Conservation (phyloP, 2,888 invertebrate genomes). For the Charanyca ferruginea region DNA sequence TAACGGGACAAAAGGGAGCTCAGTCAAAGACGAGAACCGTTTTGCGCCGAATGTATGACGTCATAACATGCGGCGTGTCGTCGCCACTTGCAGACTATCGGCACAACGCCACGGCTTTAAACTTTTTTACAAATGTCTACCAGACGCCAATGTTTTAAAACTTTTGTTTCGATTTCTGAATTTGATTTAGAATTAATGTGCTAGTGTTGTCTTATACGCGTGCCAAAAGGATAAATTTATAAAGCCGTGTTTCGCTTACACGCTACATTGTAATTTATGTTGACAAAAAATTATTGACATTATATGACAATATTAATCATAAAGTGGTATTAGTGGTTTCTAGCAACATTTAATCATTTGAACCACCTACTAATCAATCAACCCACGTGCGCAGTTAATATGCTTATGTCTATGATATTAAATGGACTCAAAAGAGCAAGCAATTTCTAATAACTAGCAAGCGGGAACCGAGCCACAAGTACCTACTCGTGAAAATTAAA, state of each 20-base stretch:
- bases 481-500: slow-evolving; percentile 43
- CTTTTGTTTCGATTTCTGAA: slow-evolving; percentile 40
- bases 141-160: slow-evolving; percentile 35
- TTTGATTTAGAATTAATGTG: slow-evolving; percentile 34
- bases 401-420: slow-evolving; percentile 28
- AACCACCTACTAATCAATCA: slow-evolving; percentile 14
- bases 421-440: slow-evolving; percentile 38
- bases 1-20: slow-evolving; percentile 71
- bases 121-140: slow-evolving; percentile 52
- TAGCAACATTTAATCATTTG: slow-evolving; percentile 3
- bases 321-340: not conserved
- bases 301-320: slow-evolving; percentile 1
- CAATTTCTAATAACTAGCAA: slow-evolving; percentile 29
- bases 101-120: slow-evolving; percentile 32
- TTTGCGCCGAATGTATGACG: slow-evolving; percentile 65
- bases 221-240: slow-evolving; percentile 18
- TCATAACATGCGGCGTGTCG: slow-evolving; percentile 29
- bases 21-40: slow-evolving; percentile 69
- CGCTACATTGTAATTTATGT: not conserved
- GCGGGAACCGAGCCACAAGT: slow-evolving; percentile 7
- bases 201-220: slow-evolving; percentile 1
- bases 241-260: slow-evolving; percentile 2
- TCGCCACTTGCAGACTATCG: slow-evolving; percentile 29
- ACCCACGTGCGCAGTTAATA: slow-evolving; percentile 17
- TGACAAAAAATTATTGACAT: not conserved